Base-by-base conservation (phyloP, 2,113 vertebrate species). In the Zosterops borbonicus region DNA sequence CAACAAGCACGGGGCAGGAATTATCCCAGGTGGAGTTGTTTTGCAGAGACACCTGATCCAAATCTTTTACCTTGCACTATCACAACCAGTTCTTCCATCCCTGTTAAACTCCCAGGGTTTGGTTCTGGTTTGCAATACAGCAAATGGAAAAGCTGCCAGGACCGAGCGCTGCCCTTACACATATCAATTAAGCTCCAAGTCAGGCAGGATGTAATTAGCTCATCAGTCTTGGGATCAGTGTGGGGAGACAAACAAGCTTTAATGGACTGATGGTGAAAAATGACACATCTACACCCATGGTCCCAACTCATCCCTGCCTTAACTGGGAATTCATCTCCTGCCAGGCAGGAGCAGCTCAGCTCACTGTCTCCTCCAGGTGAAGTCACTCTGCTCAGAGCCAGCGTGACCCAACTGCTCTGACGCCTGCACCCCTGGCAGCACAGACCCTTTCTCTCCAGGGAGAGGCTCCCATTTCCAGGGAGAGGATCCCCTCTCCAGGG, bases 121-220 rank as follows among this genome's bases (percentile, higher is more conserved):
- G 94, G 63, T 77, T 77, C 91, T 95, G 83, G 83, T 79, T 85
- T 93, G 89, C 81, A 83, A 29, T 19, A 29, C 52, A 37, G n/a
- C 74, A 39, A 16, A 22, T 58, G 75, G 89, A 28, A 67, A 88
- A 56, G 83, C 91, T 89, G 89, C 64, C 62, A 65, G 75, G 44
- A 20, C 60, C 5, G 47, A 75, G 94, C 3, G 0, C 23, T 74
- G 73, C 64, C 14, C 49, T 77, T 78, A 6, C 64, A 91, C 25
- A 0, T 91, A 89, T 91, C 88, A 95, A 95, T 92, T 96, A 96
- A 11, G 41, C 56, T 49, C 68, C 81, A 28, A 58, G 67, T 20
- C 68, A 67, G 70, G 79, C 92, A 96, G 92, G 95, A 74, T 94
- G 56, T 91, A 95, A 93, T 96, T 96, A 95, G 35, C 11, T 60